Evolutionary conservation across 2,888 invertebrate genomes (phyloP).

Genomic region (Morpho achilles): DNA sequence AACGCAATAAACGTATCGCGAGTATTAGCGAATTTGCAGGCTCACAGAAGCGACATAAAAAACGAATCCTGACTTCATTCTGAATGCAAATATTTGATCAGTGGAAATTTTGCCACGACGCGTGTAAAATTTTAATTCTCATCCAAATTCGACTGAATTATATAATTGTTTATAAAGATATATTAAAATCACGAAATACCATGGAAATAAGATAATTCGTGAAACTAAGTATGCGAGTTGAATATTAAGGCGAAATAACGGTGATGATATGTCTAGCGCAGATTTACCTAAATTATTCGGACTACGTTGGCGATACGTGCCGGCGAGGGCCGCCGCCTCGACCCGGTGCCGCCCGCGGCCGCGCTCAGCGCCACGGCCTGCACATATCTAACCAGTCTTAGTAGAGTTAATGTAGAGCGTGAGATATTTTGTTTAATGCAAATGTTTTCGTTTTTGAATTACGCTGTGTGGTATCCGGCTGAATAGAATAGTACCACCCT

Average conservation of each 20-base stretch:
- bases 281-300: slow-evolving; percentile 73
- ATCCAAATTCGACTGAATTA: slow-evolving; percentile 26
- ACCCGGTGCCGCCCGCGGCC: slow-evolving; percentile 35
- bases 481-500: not conserved
- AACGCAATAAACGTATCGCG: not conserved
- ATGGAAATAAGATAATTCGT: slow-evolving; percentile 66
- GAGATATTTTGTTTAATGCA: slow-evolving; percentile 28
- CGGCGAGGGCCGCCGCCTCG: slow-evolving; percentile 32
- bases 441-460: not conserved
- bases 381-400: slow-evolving; percentile 24
- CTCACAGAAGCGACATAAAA: slow-evolving; percentile 6
- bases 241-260: slow-evolving; percentile 66
- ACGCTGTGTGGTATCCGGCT: no score
- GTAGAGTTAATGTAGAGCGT: slow-evolving; percentile 32
- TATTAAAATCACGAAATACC: slow-evolving; percentile 53
- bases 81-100: slow-evolving; percentile 34
- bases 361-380: slow-evolving; percentile 7
- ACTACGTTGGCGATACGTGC: slow-evolving; percentile 57
- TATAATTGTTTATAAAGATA: slow-evolving; percentile 20
- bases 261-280: slow-evolving; percentile 57
- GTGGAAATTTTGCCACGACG: slow-evolving; percentile 38
- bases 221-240: slow-evolving; percentile 38
- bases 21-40: slow-evolving; percentile 1
- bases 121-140: slow-evolving; percentile 41
- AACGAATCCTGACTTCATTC: slow-evolving; percentile 17